These are phyloP conservation scores for Lepidurus couesii DNA, from an alignment of 1,140 invertebrate species.

Conservation along the genomic window DNA sequence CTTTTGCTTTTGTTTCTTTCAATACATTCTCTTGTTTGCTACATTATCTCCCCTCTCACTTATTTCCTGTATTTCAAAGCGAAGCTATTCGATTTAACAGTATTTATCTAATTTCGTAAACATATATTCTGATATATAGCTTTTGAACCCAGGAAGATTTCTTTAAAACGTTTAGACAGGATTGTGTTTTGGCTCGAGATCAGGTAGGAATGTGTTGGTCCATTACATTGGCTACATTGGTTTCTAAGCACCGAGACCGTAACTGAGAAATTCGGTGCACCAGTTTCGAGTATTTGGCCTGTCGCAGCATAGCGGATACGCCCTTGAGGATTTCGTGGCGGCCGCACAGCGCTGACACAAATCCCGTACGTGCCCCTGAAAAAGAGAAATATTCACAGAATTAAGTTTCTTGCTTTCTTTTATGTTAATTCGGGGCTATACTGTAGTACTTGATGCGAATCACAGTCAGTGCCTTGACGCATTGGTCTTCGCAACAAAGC, in stretches of 20 bases:
- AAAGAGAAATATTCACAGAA: not conserved
- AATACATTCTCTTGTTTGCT: conserved; percentile 16
- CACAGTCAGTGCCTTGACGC: conserved; percentile 33
- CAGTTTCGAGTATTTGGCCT: conserved; percentile 40
- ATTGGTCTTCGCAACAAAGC: conserved; percentile 28
- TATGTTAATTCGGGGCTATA: not conserved
- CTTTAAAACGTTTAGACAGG: not conserved
- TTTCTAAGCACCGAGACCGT: conserved; percentile 39
- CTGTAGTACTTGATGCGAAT: conserved; percentile 26
- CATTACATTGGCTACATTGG: not conserved
- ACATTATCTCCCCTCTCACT: too few species aligned
- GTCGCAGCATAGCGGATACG: conserved; percentile 46
- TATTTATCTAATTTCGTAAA: not conserved
- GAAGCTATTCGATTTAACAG: not conserved
- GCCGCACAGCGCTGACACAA: conserved; percentile 46
- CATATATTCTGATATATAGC: not conserved
- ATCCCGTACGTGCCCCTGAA: conserved; percentile 40
- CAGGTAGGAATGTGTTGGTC: not conserved
- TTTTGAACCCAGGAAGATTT: not conserved
- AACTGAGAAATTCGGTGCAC: conserved; percentile 44
- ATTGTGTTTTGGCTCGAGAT: not conserved
- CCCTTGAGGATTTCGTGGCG: conserved; percentile 42
- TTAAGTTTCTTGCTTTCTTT: not conserved
- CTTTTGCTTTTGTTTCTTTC: not conserved
- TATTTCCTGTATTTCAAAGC: not conserved